Evolutionary conservation across 2,888 invertebrate species (phyloP), one percentile per base, ranked within the genome.

Genomic region (Trachelus stipa): DNA sequence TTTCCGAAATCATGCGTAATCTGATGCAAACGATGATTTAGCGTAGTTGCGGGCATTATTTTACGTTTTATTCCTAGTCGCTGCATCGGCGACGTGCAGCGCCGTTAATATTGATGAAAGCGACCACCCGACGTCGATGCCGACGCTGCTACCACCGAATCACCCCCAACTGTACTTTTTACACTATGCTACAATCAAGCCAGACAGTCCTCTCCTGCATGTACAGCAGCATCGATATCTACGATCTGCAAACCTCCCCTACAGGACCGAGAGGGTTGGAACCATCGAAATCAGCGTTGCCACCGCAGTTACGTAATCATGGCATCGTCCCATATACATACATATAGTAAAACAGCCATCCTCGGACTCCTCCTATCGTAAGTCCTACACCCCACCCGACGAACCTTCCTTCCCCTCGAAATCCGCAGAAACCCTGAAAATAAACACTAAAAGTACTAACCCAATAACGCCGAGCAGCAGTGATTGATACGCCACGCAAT

Each of bases 401-500:
- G 31, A 71, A 23, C 56, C 76, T 79, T 76, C 69, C 15, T 69
- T 71, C 69, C 79, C 69, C 35, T 69, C 73, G 73, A 40, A 69
- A 35, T 79, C 56, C 75, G 30, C n/a, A 56, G 73, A n/a, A 68
- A 69, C 76, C 35, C 76, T 68, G 79, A 76, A 81, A 85, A 86
- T 83, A 85, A 83, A 81, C 81, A 81, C 78, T 75, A 85, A 86
- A 84, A 84, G 79, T 82, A 81, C 82, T 81, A 82, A 84, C 84
- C 86, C 85, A 84, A 87, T 87, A 86, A 85, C 83, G 84, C 79
- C 76, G 78, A 77, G 34, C 76, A 84, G 83, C 83, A 83, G 86
- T 86, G 87, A 88, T 88, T 87, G 86, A 87, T 87, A 85, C 82
- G 81, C 83, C 77, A 77, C 77, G 83, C 80, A 84, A 84, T 85